Conservation (phyloP, 2,888 invertebrate species). For the Girardia tigrina region DNA sequence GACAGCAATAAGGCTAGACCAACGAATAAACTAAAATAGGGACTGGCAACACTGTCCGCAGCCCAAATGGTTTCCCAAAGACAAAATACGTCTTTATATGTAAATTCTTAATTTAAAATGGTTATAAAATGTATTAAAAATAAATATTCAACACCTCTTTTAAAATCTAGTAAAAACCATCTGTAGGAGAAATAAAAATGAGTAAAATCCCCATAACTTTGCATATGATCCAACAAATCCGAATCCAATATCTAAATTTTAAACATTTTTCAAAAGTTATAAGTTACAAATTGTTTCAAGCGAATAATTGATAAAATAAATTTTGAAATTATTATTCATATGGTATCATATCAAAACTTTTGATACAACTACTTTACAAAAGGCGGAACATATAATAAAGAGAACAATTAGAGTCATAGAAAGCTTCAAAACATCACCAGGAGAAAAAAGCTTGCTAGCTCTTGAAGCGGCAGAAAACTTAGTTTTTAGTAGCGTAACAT, state of each 20-base stretch:
- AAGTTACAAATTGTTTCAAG: no score
- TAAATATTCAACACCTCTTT: constrained; percentile 57
- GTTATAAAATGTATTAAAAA: not conserved
- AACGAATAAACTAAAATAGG: constrained; percentile 78
- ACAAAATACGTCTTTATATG: constrained; percentile 76
- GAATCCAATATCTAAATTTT: constrained; percentile 69
- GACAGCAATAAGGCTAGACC: constrained; percentile 78
- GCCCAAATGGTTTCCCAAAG: constrained; percentile 94
- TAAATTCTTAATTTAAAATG: constrained; percentile 58
- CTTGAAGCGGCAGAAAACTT: no score
- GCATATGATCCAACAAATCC: constrained; percentile 83
- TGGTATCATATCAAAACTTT: no score
- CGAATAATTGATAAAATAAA: no score
- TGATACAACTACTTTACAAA: no score
- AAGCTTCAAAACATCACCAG: no score
- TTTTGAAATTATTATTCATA: no score
- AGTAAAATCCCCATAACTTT: constrained; percentile 82
- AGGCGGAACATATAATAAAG: no score
- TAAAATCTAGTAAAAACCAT: constrained; percentile 89
- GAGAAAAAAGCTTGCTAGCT: no score
- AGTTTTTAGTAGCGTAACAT: no score
- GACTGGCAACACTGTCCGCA: constrained; percentile 69
- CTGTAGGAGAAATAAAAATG: constrained; percentile 94
- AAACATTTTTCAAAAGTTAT: not conserved
- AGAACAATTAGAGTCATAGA: no score